Evolutionary conservation across 2,113 vertebrate genomes (phyloP).

Genomic region (Alosa alosa): DNA sequence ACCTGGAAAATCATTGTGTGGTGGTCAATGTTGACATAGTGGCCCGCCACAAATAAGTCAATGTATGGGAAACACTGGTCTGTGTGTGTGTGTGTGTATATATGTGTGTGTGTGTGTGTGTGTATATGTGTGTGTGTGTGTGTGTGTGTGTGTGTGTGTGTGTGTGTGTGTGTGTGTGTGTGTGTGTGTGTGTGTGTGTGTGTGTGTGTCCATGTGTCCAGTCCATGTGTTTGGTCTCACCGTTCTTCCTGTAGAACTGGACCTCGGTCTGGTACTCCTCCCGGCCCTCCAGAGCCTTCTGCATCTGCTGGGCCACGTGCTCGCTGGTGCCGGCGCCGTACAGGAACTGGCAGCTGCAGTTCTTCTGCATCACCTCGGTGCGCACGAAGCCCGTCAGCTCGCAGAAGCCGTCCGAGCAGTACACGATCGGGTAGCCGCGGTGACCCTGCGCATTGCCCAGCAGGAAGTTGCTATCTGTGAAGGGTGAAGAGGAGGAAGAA

Average conservation of each 20-base stretch:
- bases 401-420: constrained; percentile 96
- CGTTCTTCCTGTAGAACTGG: constrained; percentile 92
- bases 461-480: constrained; percentile 94
- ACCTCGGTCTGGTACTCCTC: constrained; percentile 90
- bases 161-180: neutral
- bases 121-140: neutral
- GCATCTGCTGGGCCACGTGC: constrained; percentile 79
- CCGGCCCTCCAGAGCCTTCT: constrained; percentile 85
- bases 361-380: constrained; percentile 98
- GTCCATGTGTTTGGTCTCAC: constrained; percentile 56
- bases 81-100: neutral
- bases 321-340: constrained; percentile 87
- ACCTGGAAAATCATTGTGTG: too few species aligned
- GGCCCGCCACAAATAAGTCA: too few species aligned
- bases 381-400: constrained; percentile 90
- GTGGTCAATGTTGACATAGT: too few species aligned
- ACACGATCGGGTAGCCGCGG: constrained; percentile 91
- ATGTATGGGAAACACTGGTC: too few species aligned
- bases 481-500: neutral
- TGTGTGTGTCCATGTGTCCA: neutral
- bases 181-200: neutral
- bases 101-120: neutral
- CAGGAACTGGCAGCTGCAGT: constrained; percentile 91
- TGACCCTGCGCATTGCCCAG: constrained; percentile 92
- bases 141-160: too few species aligned